These are phyloP conservation scores for Hydraecia micacea DNA, from an alignment of 2,888 invertebrate species.

Conservation along the genomic window DNA sequence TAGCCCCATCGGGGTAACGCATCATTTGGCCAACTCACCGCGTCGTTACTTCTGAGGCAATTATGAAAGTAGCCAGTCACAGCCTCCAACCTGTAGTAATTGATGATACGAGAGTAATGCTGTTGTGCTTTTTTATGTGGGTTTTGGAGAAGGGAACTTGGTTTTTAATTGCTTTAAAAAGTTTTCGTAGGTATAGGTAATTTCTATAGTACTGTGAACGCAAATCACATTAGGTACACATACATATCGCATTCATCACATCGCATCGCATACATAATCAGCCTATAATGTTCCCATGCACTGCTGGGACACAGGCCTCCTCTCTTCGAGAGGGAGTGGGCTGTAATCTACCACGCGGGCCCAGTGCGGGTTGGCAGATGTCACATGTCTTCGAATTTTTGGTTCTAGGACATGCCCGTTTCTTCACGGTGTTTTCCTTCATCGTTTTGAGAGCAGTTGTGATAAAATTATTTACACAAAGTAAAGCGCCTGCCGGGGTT, in stretches of 20 bases:
- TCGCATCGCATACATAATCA: not conserved
- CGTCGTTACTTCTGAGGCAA: conserved; percentile 77
- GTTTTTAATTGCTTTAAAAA: not conserved
- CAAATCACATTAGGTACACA: too few relatives aligned
- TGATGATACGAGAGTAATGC: conserved; percentile 57
- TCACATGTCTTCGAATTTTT: too few relatives aligned
- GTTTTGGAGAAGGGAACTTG: conserved; percentile 11
- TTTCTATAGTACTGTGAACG: not conserved
- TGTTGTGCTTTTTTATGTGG: conserved; percentile 49
- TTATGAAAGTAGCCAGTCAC: conserved; percentile 79
- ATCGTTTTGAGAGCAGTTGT: not conserved
- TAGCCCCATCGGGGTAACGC: conserved; percentile 78
- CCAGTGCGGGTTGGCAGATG: too few relatives aligned
- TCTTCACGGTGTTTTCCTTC: not conserved
- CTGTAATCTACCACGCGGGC: too few relatives aligned
- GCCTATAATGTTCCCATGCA: too few relatives aligned
- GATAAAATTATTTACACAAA: not conserved
- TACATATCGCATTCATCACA: too few relatives aligned
- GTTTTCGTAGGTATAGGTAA: not conserved
- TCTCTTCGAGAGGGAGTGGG: too few relatives aligned
- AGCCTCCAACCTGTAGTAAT: conserved; percentile 71
- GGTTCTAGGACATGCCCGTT: not conserved
- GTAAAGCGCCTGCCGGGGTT: not conserved
- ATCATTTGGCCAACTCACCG: conserved; percentile 81
- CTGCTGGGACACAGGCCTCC: too few relatives aligned